phyloP scores from a whole-genome alignment of 2,888 invertebrate genomes.

The Pristionchus japonicus region DNA sequence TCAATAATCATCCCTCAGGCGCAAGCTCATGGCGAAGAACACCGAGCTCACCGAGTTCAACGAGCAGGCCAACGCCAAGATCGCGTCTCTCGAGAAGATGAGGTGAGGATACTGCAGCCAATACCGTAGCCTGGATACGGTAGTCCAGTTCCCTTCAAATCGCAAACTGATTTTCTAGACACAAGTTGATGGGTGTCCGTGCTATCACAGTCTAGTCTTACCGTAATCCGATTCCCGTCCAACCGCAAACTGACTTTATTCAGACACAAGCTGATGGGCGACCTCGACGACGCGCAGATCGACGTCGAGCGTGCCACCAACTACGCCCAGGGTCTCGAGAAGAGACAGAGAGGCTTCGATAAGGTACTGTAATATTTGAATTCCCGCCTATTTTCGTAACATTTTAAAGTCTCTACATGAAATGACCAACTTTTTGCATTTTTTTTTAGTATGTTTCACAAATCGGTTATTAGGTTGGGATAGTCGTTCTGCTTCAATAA shows the following conservation, averaged over 20 bases:
- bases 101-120: too few species aligned
- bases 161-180: not conserved
- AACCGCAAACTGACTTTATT: not conserved
- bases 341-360: constrained; percentile 99
- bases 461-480: not conserved
- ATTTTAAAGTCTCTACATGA: not conserved
- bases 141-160: too few species aligned
- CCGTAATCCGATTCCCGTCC: too few species aligned
- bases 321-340: constrained; percentile 85
- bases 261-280: constrained; percentile 89
- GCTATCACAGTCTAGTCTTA: too few species aligned
- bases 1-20: constrained; percentile 51
- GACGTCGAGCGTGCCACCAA: constrained; percentile 84
- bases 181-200: too few species aligned
- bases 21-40: constrained; percentile 93
- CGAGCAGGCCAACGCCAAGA: constrained; percentile 98
- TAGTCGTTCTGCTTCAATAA: not conserved
- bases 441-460: not conserved
- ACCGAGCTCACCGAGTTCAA: constrained; percentile 84
- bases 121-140: too few species aligned
- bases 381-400: not conserved
- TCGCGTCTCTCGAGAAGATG: constrained; percentile 93
- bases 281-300: constrained; percentile 93
- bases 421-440: not conserved
- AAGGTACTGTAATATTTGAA: constrained; percentile 83